Base-by-base conservation (phyloP, 2,888 invertebrate species). In the Stenurella melanura region DNA sequence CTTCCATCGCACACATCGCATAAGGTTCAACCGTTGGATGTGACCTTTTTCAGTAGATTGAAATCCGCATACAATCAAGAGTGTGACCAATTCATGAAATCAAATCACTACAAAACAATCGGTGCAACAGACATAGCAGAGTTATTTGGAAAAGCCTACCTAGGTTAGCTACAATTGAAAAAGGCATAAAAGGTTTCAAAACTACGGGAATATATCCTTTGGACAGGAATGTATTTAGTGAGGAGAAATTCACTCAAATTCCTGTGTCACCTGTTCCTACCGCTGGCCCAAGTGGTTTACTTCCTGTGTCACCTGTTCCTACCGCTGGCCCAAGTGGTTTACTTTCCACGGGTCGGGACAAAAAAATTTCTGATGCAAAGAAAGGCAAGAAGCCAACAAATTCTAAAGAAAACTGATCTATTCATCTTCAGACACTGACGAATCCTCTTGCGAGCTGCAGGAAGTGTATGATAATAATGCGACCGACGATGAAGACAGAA, bases 11-110 rank as follows among this genome's bases (percentile, higher is more conserved):
- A 79, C 69, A 72, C 69, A 19, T 66, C 68, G 15, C 74, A 77
- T 54, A 74, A 74, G 34, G 63, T 78, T 30, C 78, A 76, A 61
- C 80, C 77, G 12, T 66, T 76, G 34, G 81, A 78, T 71, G 66
- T 77, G 26, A 69, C 74, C 42, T 77, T 77, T 42, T 77, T 77
- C 68, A 77, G 71, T 74, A 68, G 68, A 19, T 72, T 78, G 61
- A 78, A 78, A 66, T 54, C 67, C 54, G 75, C 77, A 50, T 75
- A 79, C 63, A 73, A 72, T 61, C 54, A 71, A 61, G 73, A 77
- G 57, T 80, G 81, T 60, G 71, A 70, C 42, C 63, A 64, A 42
- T 78, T 67, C 56, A 57, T 74, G 67, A 75, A 74, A 66, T 57
- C 68, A 61, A 21, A 72, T 38, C 56, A 68, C 50, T 63, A 34